Percentiles rank a stretch among this genome's conserved stretches.
Conservation (phyloP, 37 sponge, comb jelly and placozoan genomes). For the Cliona cf. orientalis region DNA sequence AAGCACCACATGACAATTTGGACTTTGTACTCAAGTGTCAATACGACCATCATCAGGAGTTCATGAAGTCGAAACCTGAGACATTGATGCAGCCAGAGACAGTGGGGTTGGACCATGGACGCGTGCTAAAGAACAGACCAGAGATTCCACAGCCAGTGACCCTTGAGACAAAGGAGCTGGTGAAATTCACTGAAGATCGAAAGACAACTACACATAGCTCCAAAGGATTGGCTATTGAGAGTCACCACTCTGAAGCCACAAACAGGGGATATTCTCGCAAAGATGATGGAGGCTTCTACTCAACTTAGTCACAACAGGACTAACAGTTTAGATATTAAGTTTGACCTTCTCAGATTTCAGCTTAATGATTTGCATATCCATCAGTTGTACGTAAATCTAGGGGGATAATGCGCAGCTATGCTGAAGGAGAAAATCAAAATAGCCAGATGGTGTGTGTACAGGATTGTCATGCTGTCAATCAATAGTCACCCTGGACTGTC, state of each 20-base stretch:
- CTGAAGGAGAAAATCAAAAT: too few species aligned
- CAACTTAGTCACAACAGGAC: conserved; percentile 70
- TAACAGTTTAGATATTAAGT: too few species aligned
- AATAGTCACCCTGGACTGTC: too few species aligned
- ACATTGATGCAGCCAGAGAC: conserved; percentile 89
- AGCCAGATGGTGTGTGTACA: too few species aligned
- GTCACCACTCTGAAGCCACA: conserved; percentile 93
- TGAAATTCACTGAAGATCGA: conserved; percentile 26
- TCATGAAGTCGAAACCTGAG: conserved; percentile 83
- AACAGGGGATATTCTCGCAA: conserved; percentile 98
- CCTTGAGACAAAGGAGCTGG: conserved; percentile 55
- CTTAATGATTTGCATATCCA: too few species aligned
- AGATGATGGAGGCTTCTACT: conserved; percentile 97
- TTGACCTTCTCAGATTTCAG: too few species aligned
- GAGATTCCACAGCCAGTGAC: conserved; percentile 35
- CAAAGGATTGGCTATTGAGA: conserved; percentile 89
- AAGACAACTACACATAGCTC: conserved; percentile 66
- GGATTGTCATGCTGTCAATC: too few species aligned
- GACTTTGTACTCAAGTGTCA: conserved; percentile 92
- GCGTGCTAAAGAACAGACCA: conserved; percentile 81
- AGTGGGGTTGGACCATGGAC: conserved; percentile 60
- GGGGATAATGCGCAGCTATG: too few species aligned
- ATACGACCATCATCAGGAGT: conserved; percentile 92
- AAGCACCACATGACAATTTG: conserved; percentile 89
- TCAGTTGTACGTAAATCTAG: too few species aligned